These are phyloP conservation scores for Psittacula echo DNA, from an alignment of 2,797 vertebrate species.

Conservation along the genomic window DNA sequence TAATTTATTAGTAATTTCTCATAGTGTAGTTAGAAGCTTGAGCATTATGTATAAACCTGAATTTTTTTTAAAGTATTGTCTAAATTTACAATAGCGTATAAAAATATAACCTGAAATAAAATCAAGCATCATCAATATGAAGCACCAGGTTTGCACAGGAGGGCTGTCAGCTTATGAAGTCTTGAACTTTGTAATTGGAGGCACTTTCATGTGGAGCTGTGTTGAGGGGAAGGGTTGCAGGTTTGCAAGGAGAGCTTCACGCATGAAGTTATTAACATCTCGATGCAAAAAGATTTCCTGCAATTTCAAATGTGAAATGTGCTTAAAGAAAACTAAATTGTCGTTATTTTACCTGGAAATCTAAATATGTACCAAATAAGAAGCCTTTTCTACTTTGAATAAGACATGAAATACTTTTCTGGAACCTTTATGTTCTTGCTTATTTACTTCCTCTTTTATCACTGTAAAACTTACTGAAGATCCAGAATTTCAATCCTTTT, in stretches of 20 bases:
- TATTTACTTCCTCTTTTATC: neutral
- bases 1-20: neutral
- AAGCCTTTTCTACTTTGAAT: conserved; percentile 5
- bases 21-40: neutral
- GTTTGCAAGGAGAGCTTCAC: conserved; percentile 32
- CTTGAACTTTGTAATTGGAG: neutral
- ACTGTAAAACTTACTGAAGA: neutral
- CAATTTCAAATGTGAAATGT: conserved; percentile 49
- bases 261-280: conserved; percentile 42
- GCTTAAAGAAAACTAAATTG: conserved; percentile 36
- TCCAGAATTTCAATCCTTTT: neutral
- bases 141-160: neutral
- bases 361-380: conserved; percentile 51
- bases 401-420: neutral
- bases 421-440: neutral
- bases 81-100: neutral
- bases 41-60: neutral
- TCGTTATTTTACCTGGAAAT: conserved; percentile 59
- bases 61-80: neutral
- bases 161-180: neutral
- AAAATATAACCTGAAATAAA: neutral
- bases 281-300: conserved; percentile 17
- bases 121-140: neutral
- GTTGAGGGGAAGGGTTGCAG: neutral
- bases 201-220: neutral